These are phyloP conservation scores for Aspiorhynchus laticeps DNA, from an alignment of 2,113 vertebrate genomes.

Conservation along the genomic window DNA sequence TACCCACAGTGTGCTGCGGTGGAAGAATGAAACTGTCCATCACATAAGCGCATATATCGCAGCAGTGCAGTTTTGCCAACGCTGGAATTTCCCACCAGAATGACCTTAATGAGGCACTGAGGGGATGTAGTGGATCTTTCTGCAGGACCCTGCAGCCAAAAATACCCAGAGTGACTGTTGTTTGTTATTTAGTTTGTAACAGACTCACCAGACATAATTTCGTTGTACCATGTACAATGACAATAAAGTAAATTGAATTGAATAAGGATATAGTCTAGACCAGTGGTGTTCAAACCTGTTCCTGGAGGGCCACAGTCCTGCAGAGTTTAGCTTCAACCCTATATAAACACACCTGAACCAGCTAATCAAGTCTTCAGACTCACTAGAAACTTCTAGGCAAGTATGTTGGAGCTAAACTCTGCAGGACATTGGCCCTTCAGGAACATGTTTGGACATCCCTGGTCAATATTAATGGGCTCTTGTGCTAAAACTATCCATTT, in stretches of 20 bases:
- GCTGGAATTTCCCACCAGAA: conserved; percentile 88
- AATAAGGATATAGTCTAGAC: too few relatives aligned
- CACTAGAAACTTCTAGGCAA: neutral
- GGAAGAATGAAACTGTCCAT: conserved; percentile 79
- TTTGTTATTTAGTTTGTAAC: too few relatives aligned
- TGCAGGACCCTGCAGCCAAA: conserved; percentile 64
- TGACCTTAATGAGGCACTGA: conserved; percentile 88
- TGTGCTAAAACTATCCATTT: neutral
- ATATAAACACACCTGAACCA: neutral
- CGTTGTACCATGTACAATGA: too few relatives aligned
- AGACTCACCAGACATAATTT: too few relatives aligned
- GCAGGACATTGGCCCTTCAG: neutral
- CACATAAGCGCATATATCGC: conserved; percentile 85
- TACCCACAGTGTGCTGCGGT: conserved; percentile 89
- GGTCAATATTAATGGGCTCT: neutral
- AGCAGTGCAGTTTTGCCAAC: conserved; percentile 94
- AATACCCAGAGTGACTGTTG: neutral
- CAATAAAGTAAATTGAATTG: too few relatives aligned
- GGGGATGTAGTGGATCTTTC: conserved; percentile 70
- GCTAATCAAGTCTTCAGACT: neutral
- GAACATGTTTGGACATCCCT: neutral
- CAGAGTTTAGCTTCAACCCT: too few relatives aligned
- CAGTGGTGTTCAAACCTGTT: too few relatives aligned
- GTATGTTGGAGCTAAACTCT: neutral
- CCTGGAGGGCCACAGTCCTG: too few relatives aligned